These are phyloP conservation scores for Thymelicus lineola DNA, from an alignment of 2,888 invertebrate species.

Conservation along the genomic window DNA sequence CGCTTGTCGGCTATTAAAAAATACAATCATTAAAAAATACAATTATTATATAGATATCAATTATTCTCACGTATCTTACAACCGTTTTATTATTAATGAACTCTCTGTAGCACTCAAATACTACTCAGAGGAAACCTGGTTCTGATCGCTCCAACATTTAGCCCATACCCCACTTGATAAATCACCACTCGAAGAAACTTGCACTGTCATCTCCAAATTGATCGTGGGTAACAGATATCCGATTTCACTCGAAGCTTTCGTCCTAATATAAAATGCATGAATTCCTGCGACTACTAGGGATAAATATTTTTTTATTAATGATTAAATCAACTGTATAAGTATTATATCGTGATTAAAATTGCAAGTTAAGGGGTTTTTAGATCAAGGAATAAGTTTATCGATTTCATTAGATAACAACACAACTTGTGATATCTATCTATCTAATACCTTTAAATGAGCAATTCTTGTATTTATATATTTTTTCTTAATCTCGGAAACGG, in stretches of 20 bases:
- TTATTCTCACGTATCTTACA: not conserved
- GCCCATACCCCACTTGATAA: constrained; percentile 51
- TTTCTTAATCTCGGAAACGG: no score
- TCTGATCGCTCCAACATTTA: constrained; percentile 66
- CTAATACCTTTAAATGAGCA: no score
- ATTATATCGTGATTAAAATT: no score
- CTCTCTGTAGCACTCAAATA: constrained; percentile 36
- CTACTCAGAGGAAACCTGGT: constrained; percentile 66
- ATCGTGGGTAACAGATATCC: constrained; percentile 33
- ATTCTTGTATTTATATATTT: no score
- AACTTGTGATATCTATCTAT: no score
- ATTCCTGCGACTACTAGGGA: not conserved
- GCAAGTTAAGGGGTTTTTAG: no score
- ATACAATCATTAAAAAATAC: no score
- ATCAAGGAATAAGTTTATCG: no score
- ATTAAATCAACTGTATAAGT: not conserved
- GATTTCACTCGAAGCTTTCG: constrained; percentile 21
- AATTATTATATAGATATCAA: not conserved
- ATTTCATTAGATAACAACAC: no score
- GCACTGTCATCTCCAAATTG: constrained; percentile 62
- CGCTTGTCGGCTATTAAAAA: no score
- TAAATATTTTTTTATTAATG: not conserved
- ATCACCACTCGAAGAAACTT: constrained; percentile 55
- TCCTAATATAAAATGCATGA: constrained; percentile 30
- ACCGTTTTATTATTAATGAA: constrained; percentile 3